These are phyloP conservation scores for Drosophila monieri DNA, from an alignment of 2,888 invertebrate genomes.

Conservation along the genomic window DNA sequence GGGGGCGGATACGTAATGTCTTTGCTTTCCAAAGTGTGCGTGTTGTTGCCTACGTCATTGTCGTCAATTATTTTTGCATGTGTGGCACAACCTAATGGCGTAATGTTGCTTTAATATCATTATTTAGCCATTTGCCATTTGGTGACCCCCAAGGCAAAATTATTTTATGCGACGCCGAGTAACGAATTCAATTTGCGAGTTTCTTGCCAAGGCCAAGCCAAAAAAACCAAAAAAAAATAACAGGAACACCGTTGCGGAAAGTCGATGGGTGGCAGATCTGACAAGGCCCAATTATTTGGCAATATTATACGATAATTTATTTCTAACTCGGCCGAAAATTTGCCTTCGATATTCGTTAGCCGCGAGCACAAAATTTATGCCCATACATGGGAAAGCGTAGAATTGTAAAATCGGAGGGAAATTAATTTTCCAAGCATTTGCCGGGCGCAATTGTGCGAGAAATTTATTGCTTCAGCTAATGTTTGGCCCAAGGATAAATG, in stretches of 20 bases:
- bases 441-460: slow-evolving; percentile 70
- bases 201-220: slow-evolving; percentile 35
- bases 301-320: slow-evolving; percentile 77
- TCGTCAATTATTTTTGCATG: slow-evolving; percentile 43
- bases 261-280: background rate
- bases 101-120: slow-evolving; percentile 78
- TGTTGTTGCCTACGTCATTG: slow-evolving; percentile 31
- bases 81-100: slow-evolving; percentile 48
- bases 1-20: slow-evolving; percentile 47
- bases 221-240: background rate
- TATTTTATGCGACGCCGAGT: slow-evolving; percentile 43
- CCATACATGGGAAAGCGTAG: slow-evolving; percentile 17
- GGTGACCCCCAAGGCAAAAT: slow-evolving; percentile 32
- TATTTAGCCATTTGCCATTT: slow-evolving; percentile 60
- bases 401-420: slow-evolving; percentile 71
- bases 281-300: slow-evolving; percentile 62
- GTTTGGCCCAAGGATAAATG: slow-evolving; percentile 67
- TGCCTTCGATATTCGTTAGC: slow-evolving; percentile 67
- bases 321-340: slow-evolving; percentile 53
- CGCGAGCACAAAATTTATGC: slow-evolving; percentile 67
- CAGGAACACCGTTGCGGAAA: slow-evolving; percentile 13
- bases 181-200: slow-evolving; percentile 72
- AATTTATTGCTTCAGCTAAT: slow-evolving; percentile 74
- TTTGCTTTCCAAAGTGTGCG: slow-evolving; percentile 10
- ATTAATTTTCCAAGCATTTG: slow-evolving; percentile 73